These are phyloP conservation scores for Chloropsis cyanopogon DNA, from an alignment of 2,113 vertebrate species.

Conservation along the genomic window DNA sequence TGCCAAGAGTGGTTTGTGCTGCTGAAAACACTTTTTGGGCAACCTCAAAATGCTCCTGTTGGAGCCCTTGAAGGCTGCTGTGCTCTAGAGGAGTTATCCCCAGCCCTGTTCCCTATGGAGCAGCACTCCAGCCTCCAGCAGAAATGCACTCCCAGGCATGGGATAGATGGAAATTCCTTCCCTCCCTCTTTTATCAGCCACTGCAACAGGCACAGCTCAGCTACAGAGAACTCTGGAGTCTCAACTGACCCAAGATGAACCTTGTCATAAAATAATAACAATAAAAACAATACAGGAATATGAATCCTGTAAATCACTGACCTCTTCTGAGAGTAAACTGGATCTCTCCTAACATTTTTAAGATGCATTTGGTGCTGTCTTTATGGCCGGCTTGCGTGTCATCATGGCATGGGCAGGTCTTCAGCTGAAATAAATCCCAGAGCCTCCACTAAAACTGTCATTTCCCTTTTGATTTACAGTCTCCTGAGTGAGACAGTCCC, in stretches of 20 bases:
- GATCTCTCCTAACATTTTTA: not conserved
- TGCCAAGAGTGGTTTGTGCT: not conserved
- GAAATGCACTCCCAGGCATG: not conserved
- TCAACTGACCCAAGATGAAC: not conserved
- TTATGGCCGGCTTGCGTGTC: not conserved
- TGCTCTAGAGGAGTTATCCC: not conserved
- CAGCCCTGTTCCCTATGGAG: not conserved
- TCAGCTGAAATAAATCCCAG: constrained; percentile 13
- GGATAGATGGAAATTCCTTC: not conserved
- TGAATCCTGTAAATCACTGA: not conserved
- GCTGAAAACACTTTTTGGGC: not conserved
- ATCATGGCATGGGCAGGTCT: not conserved
- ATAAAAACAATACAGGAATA: not conserved
- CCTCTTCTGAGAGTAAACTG: not conserved
- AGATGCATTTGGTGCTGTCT: not conserved
- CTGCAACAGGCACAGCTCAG: not conserved
- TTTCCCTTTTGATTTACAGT: constrained; percentile 4
- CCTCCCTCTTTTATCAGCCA: not conserved
- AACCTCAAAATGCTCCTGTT: not conserved
- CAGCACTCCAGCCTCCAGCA: not conserved
- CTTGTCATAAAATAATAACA: not conserved
- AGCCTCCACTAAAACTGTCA: not conserved
- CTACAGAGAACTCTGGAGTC: not conserved
- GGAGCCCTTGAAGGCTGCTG: not conserved
- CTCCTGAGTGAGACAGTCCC: not conserved